A percentile compares a stretch with the other conserved stretches of the same genome.
Evolutionary conservation across 2,113 vertebrate species (phyloP).

Genomic region (Cochlearius cochlearius): DNA sequence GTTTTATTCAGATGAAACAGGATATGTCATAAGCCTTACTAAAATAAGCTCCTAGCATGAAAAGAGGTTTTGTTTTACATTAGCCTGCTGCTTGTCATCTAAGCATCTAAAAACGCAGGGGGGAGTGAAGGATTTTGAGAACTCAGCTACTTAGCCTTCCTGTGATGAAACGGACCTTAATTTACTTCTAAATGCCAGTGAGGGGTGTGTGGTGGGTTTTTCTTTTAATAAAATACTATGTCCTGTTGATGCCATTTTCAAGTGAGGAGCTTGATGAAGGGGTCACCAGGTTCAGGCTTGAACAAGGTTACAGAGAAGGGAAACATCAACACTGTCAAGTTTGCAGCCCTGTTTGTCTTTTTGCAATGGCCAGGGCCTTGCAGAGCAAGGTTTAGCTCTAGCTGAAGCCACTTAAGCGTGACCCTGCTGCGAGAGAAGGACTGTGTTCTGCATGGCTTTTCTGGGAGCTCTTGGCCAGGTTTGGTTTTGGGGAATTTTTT

Average conservation of each 20-base stretch:
- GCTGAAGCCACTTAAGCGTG: not conserved
- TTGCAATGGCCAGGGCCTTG: not conserved
- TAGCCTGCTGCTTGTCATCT: constrained; percentile 1
- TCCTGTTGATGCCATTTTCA: not conserved
- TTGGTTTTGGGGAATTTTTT: not conserved
- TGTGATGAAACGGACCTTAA: not conserved
- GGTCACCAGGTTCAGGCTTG: not conserved
- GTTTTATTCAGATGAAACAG: not conserved
- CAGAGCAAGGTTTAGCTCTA: not conserved
- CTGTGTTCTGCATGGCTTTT: not conserved
- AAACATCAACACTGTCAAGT: not conserved
- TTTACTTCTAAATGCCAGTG: not conserved
- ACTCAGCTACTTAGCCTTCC: not conserved
- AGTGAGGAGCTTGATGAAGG: not conserved
- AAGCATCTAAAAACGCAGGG: not conserved
- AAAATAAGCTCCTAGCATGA: not conserved
- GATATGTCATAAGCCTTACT: not conserved
- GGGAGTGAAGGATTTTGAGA: not conserved
- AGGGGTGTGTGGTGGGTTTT: no score
- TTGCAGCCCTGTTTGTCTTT: not conserved
- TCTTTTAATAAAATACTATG: not conserved
- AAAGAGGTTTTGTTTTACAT: constrained; percentile 4
- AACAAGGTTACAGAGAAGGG: not conserved
- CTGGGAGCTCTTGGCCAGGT: not conserved
- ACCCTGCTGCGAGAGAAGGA: not conserved